Conservation (phyloP, 2,888 invertebrate species). For the Microchrysa polita region DNA sequence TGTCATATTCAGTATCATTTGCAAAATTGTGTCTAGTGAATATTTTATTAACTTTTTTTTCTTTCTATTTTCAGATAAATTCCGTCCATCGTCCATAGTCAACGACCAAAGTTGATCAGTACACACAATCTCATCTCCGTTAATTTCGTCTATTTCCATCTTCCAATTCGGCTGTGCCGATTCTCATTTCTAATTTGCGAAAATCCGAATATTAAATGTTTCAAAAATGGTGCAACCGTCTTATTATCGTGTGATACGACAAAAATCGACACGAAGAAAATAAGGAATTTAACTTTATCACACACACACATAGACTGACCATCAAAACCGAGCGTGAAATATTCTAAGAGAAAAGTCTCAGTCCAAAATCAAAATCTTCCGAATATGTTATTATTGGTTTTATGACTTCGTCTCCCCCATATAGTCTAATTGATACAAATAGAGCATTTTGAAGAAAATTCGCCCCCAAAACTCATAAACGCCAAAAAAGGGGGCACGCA, state of each 20-base stretch:
- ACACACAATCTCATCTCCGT: not conserved
- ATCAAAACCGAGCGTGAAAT: slow-evolving; percentile 1
- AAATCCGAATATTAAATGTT: slow-evolving; percentile 1
- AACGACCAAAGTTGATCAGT: not conserved
- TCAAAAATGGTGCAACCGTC: slow-evolving; percentile 11
- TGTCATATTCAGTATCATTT: no score
- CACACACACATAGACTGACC: not conserved
- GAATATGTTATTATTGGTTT: not conserved
- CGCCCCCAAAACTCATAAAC: not conserved
- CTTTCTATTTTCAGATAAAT: slow-evolving; percentile 8
- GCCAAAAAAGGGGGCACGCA: not conserved
- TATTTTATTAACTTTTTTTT: no score
- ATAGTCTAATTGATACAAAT: no score
- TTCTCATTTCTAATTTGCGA: not conserved
- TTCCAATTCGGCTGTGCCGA: slow-evolving; percentile 4
- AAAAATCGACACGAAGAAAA: slow-evolving; percentile 19
- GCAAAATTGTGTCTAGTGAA: no score
- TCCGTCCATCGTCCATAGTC: slow-evolving; percentile 22
- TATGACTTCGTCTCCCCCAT: not conserved
- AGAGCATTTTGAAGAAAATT: not conserved
- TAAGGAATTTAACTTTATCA: not conserved
- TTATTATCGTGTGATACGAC: not conserved
- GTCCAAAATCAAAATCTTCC: not conserved
- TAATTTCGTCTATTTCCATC: not conserved
- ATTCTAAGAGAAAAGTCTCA: not conserved